Base-by-base conservation (phyloP, 2,113 vertebrate genomes). In the Maccullochella peelii region DNA sequence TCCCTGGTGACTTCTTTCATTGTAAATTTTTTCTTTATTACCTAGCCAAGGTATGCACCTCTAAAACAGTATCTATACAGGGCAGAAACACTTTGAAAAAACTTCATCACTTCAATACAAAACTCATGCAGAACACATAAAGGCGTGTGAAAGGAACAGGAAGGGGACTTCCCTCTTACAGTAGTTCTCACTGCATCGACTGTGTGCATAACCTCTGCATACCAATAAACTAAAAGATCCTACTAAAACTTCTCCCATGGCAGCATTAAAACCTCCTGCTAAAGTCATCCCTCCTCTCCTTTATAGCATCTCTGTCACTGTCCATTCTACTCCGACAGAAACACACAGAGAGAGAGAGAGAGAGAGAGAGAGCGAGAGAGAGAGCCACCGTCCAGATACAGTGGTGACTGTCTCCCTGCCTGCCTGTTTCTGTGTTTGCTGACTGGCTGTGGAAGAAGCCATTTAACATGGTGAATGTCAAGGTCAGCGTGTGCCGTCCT, bases 381-480 rank as follows among this genome's bases (percentile, higher is more conserved):
- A 33, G 33, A 55, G 50, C 58, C 73, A 71, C 16, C 7, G 33
- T 74, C 23, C 55, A 83, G 59, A 68, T 36, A n/a, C 49, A 23
- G 50, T 30, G n/a, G 84, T 81, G 81, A 74, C 83, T 87, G 94
- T 92, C 94, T 95, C 95, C 94, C 95, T 95, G 94, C 96, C 95
- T 96, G 95, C 95, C 95, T 94, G 95, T 93, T 94, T 94, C 84
- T 94, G 94, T 96, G 96, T 97, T 96, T 97, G 96, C 96, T 86
- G 95, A 96, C 96, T 97, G 96, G 95, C 96, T 95, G 95, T 96
- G 95, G 94, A 96, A 95, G 96, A 96, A 97, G 96, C 96, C 97
- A 97, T 97, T 98, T 97, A 97, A 96, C 96, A 96, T 93, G 94
- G 93, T 97, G 97, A 97, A 98, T 97, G 97, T 98, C 97, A 99